Evolutionary conservation across 1,140 invertebrate species (phyloP), one percentile per base, ranked within the genome.

Genomic region (Penaeus indicus): DNA sequence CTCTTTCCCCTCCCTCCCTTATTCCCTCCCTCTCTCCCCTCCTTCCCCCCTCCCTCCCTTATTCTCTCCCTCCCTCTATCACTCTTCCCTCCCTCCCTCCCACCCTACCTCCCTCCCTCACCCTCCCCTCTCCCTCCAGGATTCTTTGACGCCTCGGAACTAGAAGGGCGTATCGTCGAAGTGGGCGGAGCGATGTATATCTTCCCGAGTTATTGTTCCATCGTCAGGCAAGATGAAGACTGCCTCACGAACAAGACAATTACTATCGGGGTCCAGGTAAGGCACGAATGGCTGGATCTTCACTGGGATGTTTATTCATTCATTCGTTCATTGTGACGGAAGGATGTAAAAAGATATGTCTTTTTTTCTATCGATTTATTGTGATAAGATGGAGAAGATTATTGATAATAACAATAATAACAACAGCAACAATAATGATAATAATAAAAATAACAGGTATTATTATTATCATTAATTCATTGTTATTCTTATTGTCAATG

Each of bases 121-220:
- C 69, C 32, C 69, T 19, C n/a, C 18, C 7, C 25, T 54, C 38
- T n/a, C 47, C 60, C 54, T 38, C 11, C 69, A 91, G 90, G 88
- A 27, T 89, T 91, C 85, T 89, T 91, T 42, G 89, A 91, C 27
- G 91, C 89, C 13, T 85, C 80, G 5, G 86, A 88, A 32, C 64
- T 91, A 19, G 47, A 77, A 25, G 91, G 89, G 8, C 69, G 69
- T 22, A 47, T 63, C 21, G 86, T 90, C 54, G 83, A 89, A 61
- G 88, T 91, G 21, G 91, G 86, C 3, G 91, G 88, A 1, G 91
- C 88, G 16, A 27, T 67, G 47, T 91, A 91, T 64, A 85, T 89
- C 47, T 91, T 91, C 75, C 91, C 91, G 7, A 75, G 78, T n/a
- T 90, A 90, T 42, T 91, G 91, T 27, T 84, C 88, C 62, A 84